These are phyloP conservation scores for Tachyglossus aculeatus DNA, from an alignment of 2,797 vertebrate species.

Conservation along the genomic window DNA sequence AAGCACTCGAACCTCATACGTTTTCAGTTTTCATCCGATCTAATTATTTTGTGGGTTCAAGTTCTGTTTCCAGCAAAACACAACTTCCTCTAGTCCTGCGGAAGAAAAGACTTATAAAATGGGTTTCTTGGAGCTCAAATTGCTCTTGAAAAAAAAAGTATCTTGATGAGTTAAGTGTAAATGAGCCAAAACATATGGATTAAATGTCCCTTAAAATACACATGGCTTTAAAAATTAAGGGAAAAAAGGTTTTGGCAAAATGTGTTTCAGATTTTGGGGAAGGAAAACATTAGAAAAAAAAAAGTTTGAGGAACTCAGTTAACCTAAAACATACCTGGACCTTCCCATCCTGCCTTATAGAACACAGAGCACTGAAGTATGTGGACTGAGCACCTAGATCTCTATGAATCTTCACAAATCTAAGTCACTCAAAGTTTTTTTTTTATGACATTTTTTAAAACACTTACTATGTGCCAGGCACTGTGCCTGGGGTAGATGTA, in stretches of 20 bases:
- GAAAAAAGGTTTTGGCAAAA: conserved; percentile 64
- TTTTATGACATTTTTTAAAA: too few relatives aligned
- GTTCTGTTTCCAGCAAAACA: conserved; percentile 61
- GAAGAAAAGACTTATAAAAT: conserved; percentile 61
- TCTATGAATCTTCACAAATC: too few relatives aligned
- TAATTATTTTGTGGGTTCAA: conserved; percentile 63
- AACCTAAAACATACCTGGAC: conserved; percentile 69
- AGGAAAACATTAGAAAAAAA: conserved; percentile 68
- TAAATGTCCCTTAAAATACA: conserved; percentile 69
- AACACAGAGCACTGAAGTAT: conserved; percentile 43
- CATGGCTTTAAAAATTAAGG: conserved; percentile 64
- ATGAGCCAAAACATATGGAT: conserved; percentile 70
- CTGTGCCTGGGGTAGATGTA: too few relatives aligned
- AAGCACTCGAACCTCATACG: conserved; percentile 37
- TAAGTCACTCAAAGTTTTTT: too few relatives aligned
- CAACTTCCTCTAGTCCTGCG: conserved; percentile 59
- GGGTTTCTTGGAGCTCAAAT: conserved; percentile 54
- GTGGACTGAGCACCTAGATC: conserved; percentile 56
- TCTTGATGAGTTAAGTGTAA: conserved; percentile 70
- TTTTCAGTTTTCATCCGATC: conserved; percentile 54
- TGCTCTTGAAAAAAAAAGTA: conserved; percentile 68
- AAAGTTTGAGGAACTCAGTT: conserved; percentile 58
- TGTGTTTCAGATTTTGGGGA: conserved; percentile 69
- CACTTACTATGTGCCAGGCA: too few relatives aligned
- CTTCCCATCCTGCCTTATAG: conserved; percentile 37